Evolutionary conservation across 1,140 invertebrate genomes (phyloP).

Genomic region (Hycleus phaleratus): DNA sequence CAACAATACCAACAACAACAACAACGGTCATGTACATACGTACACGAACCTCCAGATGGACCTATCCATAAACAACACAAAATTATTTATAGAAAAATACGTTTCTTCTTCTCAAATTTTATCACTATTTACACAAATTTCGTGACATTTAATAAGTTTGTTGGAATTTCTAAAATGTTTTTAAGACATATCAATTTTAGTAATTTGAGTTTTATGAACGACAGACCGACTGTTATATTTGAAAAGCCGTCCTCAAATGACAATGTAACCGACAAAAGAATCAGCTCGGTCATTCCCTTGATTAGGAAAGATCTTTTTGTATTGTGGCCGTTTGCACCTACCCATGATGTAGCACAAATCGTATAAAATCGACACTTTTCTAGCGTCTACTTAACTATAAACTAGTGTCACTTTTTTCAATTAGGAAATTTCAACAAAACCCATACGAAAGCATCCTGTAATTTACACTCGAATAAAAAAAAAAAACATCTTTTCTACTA

Average conservation of each 20-base stretch:
- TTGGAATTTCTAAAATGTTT: no score
- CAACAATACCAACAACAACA: no score
- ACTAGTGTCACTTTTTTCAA: slow-evolving; percentile 16
- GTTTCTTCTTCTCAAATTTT: no score
- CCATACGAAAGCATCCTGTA: slow-evolving; percentile 3
- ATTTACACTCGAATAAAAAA: neutral
- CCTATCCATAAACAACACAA: no score
- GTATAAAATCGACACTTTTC: slow-evolving; percentile 6
- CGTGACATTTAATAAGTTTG: no score
- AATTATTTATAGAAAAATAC: no score
- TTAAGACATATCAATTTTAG: slow-evolving; percentile 18
- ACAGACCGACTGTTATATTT: slow-evolving; percentile 19
- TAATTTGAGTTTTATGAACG: slow-evolving; percentile 17
- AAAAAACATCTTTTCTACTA: no score
- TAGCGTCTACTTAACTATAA: slow-evolving; percentile 11
- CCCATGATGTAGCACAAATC: slow-evolving; percentile 15
- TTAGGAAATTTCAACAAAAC: slow-evolving; percentile 4
- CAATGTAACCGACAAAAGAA: slow-evolving; percentile 21
- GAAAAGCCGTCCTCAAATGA: slow-evolving; percentile 20
- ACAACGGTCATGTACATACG: no score
- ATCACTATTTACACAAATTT: no score
- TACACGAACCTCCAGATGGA: no score
- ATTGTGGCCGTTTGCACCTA: slow-evolving; percentile 12
- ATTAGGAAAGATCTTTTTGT: slow-evolving; percentile 17
- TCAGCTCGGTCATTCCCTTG: slow-evolving; percentile 22